Conservation (phyloP, 2,888 invertebrate species). For the Eutolmus rufibarbis region DNA sequence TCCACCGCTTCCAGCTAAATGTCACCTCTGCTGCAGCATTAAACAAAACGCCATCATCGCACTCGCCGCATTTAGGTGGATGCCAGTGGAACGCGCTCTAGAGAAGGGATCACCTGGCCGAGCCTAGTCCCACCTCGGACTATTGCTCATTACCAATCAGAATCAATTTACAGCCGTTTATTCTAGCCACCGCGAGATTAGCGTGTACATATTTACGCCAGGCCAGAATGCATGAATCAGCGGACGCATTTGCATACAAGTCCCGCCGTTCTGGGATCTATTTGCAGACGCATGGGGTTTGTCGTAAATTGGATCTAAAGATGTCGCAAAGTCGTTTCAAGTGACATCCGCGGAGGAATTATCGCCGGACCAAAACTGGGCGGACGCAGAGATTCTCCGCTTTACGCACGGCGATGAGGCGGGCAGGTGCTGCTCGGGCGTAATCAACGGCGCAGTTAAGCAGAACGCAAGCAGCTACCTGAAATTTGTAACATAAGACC, state of each 20-base stretch:
- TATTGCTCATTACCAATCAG: conserved; percentile 26
- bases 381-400: background rate
- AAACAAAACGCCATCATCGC: background rate
- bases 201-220: background rate
- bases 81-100: background rate
- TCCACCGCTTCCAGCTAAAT: background rate
- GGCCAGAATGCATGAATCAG: conserved; percentile 16
- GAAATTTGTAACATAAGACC: background rate
- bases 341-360: conserved; percentile 21
- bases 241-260: conserved; percentile 13
- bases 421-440: background rate
- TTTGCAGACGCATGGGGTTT: background rate
- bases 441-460: background rate
- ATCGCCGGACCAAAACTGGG: background rate
- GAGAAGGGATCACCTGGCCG: background rate
- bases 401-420: background rate
- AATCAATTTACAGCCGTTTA: conserved; percentile 21
- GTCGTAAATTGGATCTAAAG: conserved; percentile 16
- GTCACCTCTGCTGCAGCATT: background rate
- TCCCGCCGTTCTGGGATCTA: background rate
- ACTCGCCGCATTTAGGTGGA: background rate
- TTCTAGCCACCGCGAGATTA: conserved; percentile 22
- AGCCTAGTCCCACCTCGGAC: conserved; percentile 1
- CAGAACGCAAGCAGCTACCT: background rate
- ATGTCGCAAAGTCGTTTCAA: background rate